Conservation (phyloP, 2,888 invertebrate species). For the Melanostoma mellinum region DNA sequence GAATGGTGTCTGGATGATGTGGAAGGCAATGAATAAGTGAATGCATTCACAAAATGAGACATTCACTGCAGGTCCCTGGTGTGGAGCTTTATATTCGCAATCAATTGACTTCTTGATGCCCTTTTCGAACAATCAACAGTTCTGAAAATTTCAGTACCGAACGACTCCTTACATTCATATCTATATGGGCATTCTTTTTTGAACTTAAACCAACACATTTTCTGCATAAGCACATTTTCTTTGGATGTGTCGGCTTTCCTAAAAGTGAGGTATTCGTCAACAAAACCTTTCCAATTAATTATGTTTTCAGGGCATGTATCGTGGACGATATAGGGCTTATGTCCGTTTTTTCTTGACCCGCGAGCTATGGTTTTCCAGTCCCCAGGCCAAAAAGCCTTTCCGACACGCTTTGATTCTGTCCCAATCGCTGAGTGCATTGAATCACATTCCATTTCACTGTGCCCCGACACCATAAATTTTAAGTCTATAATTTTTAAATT, state of each 20-base stretch:
- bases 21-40: too few species aligned
- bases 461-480: conserved; percentile 27
- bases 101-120: conserved; percentile 9
- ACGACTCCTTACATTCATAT: conserved; percentile 18
- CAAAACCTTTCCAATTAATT: conserved; percentile 18
- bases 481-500: conserved; percentile 7
- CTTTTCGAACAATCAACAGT: conserved; percentile 14
- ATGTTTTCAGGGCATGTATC: conserved; percentile 3
- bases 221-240: conserved; percentile 13
- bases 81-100: conserved; percentile 12
- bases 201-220: conserved; percentile 9
- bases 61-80: too few species aligned
- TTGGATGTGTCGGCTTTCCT: conserved; percentile 21
- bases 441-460: conserved; percentile 31
- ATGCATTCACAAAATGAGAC: too few species aligned
- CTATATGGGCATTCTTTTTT: conserved; percentile 15
- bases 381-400: conserved; percentile 20
- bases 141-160: conserved; percentile 1
- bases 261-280: conserved; percentile 7
- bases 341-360: background rate
- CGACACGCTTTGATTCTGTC: conserved; percentile 9
- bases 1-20: too few species aligned
- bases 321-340: conserved; percentile 1
- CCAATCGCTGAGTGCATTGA: conserved; percentile 19
- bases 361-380: conserved; percentile 10